phyloP scores from a whole-genome alignment of 2,113 vertebrate species.

The Tenebrosternarchus preto region DNA sequence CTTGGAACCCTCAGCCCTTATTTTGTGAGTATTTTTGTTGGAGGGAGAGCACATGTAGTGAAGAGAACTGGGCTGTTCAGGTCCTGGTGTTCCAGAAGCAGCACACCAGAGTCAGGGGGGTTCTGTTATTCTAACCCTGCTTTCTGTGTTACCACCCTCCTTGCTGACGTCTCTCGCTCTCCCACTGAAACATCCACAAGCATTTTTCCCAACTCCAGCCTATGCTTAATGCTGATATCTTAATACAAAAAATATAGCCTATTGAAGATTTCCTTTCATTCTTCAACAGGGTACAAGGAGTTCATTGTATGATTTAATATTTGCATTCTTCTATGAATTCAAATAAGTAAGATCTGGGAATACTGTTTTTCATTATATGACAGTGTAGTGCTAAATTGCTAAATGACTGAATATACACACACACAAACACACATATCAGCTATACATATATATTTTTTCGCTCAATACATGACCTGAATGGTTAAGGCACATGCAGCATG shows the following conservation, averaged over 20 bases:
- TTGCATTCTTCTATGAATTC: background rate
- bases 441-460: too few relatives aligned
- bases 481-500: too few relatives aligned
- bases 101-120: conserved; percentile 71
- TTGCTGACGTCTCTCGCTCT: conserved; percentile 47
- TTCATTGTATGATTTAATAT: background rate
- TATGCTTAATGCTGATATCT: conserved; percentile 2
- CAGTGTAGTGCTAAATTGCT: too few relatives aligned
- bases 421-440: too few relatives aligned
- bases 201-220: conserved; percentile 14
- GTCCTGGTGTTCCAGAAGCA: conserved; percentile 71
- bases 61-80: conserved; percentile 73
- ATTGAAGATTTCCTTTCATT: conserved; percentile 4
- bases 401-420: too few relatives aligned
- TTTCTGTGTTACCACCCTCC: conserved; percentile 52
- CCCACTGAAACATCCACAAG: conserved; percentile 33
- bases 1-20: conserved; percentile 77
- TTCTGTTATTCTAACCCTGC: conserved; percentile 75
- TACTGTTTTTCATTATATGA: too few relatives aligned
- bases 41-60: conserved; percentile 69
- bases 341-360: background rate
- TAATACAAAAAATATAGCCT: background rate
- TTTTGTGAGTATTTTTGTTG: conserved; percentile 81
- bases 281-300: background rate
- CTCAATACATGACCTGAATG: too few relatives aligned